A percentile compares a stretch with the other conserved stretches of the same genome.
phyloP scores from a whole-genome alignment of 23 tunicate species.

The Styela clava region DNA sequence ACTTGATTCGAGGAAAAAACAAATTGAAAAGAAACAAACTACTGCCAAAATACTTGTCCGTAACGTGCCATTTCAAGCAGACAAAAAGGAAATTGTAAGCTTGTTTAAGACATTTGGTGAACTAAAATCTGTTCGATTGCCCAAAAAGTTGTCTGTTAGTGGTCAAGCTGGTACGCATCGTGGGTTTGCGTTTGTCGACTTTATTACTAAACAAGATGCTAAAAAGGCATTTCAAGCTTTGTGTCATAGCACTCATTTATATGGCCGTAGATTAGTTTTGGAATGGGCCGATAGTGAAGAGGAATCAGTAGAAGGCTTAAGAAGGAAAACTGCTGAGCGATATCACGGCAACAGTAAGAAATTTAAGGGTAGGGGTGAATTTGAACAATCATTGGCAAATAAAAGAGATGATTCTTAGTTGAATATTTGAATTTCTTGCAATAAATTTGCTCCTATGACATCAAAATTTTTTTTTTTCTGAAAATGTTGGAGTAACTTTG shows the following conservation, averaged over 20 bases:
- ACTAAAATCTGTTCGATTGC: conserved; percentile 80
- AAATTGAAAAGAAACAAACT: conserved; percentile 45
- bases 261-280: conserved; percentile 93
- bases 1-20: conserved; percentile 31
- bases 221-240: conserved; percentile 87
- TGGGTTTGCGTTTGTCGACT: conserved; percentile 98
- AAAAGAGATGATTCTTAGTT: conserved; percentile 4
- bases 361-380: conserved; percentile 13
- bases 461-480: too few relatives aligned
- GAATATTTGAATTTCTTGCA: not conserved
- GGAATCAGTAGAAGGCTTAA: conserved; percentile 37
- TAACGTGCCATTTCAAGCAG: conserved; percentile 92
- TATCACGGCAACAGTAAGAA: conserved; percentile 33
- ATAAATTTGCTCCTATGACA: too few relatives aligned
- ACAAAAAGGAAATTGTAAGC: conserved; percentile 61
- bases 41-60: conserved; percentile 82
- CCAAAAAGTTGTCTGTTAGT: conserved; percentile 43
- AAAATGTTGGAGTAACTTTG: too few relatives aligned
- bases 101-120: conserved; percentile 92
- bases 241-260: conserved; percentile 89
- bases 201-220: conserved; percentile 71
- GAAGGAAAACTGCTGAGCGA: conserved; percentile 51
- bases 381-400: conserved; percentile 14
- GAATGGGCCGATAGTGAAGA: conserved; percentile 97
- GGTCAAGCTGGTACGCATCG: conserved; percentile 69